Conservation (phyloP, 2,797 vertebrate genomes). For the Vespertilio murinus region DNA sequence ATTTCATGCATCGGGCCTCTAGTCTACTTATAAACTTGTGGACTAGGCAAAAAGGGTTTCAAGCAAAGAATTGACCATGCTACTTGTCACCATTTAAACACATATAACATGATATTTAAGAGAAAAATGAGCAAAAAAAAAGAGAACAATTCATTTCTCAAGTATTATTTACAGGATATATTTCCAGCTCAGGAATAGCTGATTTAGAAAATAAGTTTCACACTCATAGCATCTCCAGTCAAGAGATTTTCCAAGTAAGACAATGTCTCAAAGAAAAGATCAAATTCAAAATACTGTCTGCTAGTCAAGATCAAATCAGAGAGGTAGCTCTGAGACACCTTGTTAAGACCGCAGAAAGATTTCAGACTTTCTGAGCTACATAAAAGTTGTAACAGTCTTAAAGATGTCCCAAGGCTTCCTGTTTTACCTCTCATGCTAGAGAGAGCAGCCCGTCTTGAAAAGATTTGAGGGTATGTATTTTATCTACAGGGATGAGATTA, state of each 20-base stretch:
- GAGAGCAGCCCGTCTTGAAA: background rate
- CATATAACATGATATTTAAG: background rate
- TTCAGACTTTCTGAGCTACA: background rate
- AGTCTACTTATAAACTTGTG: background rate
- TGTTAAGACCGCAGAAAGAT: background rate
- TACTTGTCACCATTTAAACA: background rate
- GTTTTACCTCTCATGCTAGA: background rate
- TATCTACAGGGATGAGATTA: background rate
- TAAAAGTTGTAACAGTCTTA: background rate
- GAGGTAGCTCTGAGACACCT: background rate
- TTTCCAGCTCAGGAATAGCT: background rate
- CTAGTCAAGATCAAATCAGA: background rate
- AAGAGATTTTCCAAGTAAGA: background rate
- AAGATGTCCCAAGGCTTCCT: background rate
- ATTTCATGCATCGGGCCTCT: no score
- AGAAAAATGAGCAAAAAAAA: background rate
- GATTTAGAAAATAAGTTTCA: background rate
- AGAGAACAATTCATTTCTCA: background rate
- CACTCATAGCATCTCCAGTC: background rate
- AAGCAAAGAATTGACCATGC: background rate
- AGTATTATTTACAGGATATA: background rate
- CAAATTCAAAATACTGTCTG: background rate
- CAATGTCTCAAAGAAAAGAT: background rate
- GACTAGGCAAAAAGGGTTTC: background rate
- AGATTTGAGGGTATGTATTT: background rate